A percentile compares a stretch with the other conserved stretches of the same genome.
Evolutionary conservation across 2,113 vertebrate species (phyloP).

Genomic region (Ptilorrhoa leucosticta): DNA sequence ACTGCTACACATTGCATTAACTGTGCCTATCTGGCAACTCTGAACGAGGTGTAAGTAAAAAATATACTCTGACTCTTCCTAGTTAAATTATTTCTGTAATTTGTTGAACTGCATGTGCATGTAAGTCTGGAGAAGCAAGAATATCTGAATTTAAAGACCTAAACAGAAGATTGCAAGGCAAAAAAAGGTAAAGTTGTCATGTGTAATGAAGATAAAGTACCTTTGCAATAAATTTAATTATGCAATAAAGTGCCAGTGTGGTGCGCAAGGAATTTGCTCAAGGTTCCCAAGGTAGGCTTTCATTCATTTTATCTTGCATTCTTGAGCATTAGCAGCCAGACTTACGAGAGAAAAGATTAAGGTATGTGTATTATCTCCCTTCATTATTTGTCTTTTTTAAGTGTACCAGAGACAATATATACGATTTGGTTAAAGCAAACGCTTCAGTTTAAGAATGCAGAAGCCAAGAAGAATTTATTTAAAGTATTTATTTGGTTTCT

Average conservation of each 20-base stretch:
- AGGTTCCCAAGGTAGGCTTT: conserved; percentile 19
- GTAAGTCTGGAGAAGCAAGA: background rate
- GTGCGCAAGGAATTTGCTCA: conserved; percentile 57
- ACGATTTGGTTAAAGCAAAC: conserved; percentile 12
- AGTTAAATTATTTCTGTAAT: conserved; percentile 27
- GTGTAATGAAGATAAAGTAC: conserved; percentile 72
- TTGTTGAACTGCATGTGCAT: background rate
- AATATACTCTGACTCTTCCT: background rate
- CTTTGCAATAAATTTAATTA: conserved; percentile 70
- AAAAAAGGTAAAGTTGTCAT: conserved; percentile 31
- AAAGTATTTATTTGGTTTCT: conserved; percentile 13
- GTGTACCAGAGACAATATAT: background rate
- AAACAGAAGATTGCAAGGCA: background rate
- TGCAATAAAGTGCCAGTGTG: conserved; percentile 52
- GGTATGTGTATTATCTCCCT: conserved; percentile 16
- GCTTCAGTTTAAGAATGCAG: conserved; percentile 43
- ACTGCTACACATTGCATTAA: background rate
- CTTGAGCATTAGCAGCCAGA: conserved; percentile 51
- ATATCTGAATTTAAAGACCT: conserved; percentile 20
- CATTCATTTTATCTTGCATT: conserved; percentile 55
- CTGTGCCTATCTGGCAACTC: conserved; percentile 20
- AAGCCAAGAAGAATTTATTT: conserved; percentile 38
- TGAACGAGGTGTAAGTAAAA: conserved; percentile 10
- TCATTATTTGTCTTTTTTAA: background rate
- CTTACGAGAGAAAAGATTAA: conserved; percentile 41